Percentiles rank a stretch among this genome's conserved stretches.
Evolutionary conservation across 2,113 vertebrate genomes (phyloP).

Genomic region (Lasiurus borealis): DNA sequence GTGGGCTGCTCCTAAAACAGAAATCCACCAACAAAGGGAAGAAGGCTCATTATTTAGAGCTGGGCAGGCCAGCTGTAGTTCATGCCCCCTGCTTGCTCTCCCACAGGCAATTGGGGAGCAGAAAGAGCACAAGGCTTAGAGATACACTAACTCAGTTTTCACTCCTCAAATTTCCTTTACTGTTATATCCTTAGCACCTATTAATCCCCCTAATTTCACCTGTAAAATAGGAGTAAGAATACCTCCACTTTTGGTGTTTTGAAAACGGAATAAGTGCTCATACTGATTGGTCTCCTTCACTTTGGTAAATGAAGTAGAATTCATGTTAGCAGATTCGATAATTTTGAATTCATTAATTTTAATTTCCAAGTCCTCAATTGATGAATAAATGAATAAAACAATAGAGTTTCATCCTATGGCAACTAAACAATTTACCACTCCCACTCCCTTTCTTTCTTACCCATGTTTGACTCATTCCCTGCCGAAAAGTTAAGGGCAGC

Average conservation of each 20-base stretch:
- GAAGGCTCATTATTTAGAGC: not conserved
- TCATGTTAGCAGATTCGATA: not conserved
- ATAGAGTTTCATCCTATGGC: not conserved
- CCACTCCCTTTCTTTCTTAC: not conserved
- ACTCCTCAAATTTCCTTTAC: not conserved
- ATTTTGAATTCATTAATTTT: not conserved
- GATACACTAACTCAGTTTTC: not conserved
- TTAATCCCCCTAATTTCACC: not conserved
- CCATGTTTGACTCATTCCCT: not conserved
- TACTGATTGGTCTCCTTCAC: not conserved
- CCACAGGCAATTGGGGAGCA: not conserved
- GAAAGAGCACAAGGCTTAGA: not conserved
- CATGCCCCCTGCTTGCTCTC: not conserved
- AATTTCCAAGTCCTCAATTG: constrained; percentile 3
- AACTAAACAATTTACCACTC: not conserved
- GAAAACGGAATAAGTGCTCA: not conserved
- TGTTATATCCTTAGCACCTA: not conserved
- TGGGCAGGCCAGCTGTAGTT: not conserved
- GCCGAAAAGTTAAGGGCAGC: not conserved
- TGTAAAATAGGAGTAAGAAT: not conserved
- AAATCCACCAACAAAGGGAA: constrained; percentile 4
- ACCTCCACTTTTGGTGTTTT: not conserved
- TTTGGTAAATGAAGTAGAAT: not conserved
- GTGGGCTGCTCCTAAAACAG: constrained; percentile 89
- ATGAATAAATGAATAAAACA: not conserved